These are phyloP conservation scores for Cryptus armator DNA, from an alignment of 2,888 invertebrate genomes.

Conservation along the genomic window DNA sequence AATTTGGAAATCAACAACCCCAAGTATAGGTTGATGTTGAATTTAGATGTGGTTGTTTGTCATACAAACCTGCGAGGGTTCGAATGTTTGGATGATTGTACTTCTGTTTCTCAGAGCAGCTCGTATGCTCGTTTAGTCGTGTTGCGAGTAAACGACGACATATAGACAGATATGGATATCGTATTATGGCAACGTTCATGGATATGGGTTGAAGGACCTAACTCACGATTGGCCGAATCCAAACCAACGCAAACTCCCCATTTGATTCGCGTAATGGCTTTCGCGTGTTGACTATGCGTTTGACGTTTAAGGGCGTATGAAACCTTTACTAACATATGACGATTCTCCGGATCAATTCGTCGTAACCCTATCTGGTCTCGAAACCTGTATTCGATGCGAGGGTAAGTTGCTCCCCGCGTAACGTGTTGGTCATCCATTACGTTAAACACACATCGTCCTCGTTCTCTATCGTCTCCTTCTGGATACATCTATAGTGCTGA, in stretches of 20 bases:
- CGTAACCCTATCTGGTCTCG: not conserved
- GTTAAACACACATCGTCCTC: slow-evolving; percentile 3
- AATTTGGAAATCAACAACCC: not conserved
- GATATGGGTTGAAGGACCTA: not conserved
- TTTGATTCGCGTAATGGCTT: not conserved
- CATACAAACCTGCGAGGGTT: not conserved
- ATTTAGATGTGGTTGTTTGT: not conserved
- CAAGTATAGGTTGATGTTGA: not conserved
- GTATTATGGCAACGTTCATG: not conserved
- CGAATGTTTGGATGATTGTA: not conserved
- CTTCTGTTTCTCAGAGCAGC: not conserved
- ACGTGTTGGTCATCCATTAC: slow-evolving; percentile 8
- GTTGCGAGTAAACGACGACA: not conserved
- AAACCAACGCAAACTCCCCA: not conserved
- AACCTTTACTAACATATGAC: slow-evolving; percentile 8
- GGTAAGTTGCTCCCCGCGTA: not conserved
- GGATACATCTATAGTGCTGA: not conserved
- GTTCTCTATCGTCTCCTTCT: not conserved
- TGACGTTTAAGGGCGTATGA: slow-evolving; percentile 31
- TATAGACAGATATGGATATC: not conserved
- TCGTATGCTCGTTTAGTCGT: not conserved
- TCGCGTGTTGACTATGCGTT: slow-evolving; percentile 29
- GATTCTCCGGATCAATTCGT: slow-evolving; percentile 16
- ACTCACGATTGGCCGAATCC: not conserved
- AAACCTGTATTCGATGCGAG: not conserved